Base-by-base conservation (phyloP, 2,888 invertebrate genomes). In the Maniola hyperantus region DNA sequence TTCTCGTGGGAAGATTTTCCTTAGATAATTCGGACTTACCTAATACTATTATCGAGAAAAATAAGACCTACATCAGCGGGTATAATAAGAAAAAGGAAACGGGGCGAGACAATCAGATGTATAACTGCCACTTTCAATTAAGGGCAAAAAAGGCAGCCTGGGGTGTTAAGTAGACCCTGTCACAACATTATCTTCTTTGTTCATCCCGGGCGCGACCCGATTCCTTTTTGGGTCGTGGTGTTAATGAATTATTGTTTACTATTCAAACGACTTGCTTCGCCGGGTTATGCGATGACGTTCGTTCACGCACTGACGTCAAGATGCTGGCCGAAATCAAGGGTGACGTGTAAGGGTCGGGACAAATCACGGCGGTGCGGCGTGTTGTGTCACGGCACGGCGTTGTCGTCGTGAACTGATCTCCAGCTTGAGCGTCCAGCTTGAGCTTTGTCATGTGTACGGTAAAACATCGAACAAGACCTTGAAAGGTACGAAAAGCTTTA, bases 191-290 rank as follows among this genome's bases (percentile, higher is more conserved):
- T 75, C 74, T 74, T 48, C 50, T 53, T 76, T 77, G 78, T 82
- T 81, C 76, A 76, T 68, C 72, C 65, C 70, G 76, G 80, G 76
- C 77, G 76, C 72, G 76, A 73, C 74, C 76, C 68, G 76, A 75
- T 77, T 78, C 76, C 74, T 85, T 88, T 88, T 83, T 80, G 80
- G 88, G 88, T 84, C 86, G 84, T 72, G 75, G 76, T 80, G 83
- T 79, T 85, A 84, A 86, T 86, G 84, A 88, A 86, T 84, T 85
- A 88, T 88, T 84, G 84, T 87, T 82, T 82, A 82, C 82, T 76
- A 80, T 85, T 83, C 77, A 74, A 79, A 83, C 78, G 80, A 76
- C 74, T 80, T 73, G 20, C 39, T 77, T 85, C 86, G 82, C 82
- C 83, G 71, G 64, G 71, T 71, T 71, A 68, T 13, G n/a, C 42